Conservation (phyloP, 2,797 vertebrate species). For the Onychomys torridus region DNA sequence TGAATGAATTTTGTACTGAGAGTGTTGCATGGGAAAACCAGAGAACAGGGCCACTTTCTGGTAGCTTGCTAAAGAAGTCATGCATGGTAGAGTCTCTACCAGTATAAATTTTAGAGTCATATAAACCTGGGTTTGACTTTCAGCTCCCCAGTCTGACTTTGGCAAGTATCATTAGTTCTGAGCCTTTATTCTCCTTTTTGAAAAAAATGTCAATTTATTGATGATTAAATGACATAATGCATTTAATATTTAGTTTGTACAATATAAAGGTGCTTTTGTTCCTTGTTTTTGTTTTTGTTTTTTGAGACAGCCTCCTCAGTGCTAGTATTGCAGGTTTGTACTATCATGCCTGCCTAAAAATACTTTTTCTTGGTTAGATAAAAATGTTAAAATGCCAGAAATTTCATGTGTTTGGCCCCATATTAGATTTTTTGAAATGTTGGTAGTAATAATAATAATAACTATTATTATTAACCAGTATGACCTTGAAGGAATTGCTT, state of each 20-base stretch:
- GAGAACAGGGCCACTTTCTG: background rate
- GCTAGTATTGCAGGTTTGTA: background rate
- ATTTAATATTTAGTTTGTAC: background rate
- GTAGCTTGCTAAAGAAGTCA: background rate
- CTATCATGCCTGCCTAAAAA: background rate
- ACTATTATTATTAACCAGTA: conserved; percentile 28
- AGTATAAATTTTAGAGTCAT: background rate
- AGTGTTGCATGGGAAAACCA: background rate
- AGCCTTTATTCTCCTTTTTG: background rate
- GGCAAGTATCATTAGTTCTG: background rate
- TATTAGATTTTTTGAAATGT: background rate
- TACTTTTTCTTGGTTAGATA: background rate
- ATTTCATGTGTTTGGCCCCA: background rate
- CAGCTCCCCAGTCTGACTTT: background rate
- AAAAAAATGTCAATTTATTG: conserved; percentile 27
- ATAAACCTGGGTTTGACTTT: background rate
- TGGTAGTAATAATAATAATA: background rate
- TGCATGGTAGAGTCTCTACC: background rate
- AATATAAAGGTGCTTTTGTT: background rate
- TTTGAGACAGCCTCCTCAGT: background rate
- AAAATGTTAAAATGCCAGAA: conserved; percentile 18
- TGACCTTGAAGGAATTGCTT: conserved; percentile 7
- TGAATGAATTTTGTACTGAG: conserved; percentile 3
- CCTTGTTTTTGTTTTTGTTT: too few species aligned
- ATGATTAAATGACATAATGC: background rate